These are phyloP conservation scores for Drosophila melanogaster DNA, from an alignment of 1,140 invertebrate species.

Conservation along the genomic window DNA sequence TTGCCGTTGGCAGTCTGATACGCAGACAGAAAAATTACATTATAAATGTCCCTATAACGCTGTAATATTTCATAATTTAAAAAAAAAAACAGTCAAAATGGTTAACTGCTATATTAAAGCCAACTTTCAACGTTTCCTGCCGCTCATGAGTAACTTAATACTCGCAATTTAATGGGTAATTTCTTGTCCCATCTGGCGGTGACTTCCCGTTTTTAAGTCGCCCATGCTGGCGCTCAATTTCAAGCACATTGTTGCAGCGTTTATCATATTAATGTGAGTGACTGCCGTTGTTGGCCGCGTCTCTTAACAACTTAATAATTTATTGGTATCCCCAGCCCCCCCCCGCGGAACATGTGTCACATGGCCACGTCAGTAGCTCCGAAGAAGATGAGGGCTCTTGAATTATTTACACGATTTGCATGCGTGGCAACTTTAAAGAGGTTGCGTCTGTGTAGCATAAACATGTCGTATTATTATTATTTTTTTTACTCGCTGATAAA, in stretches of 20 bases:
- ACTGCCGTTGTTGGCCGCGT: conserved; percentile 56
- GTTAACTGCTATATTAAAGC: conserved; percentile 8
- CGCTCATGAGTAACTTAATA: conserved; percentile 1
- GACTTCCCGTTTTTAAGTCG: conserved; percentile 12
- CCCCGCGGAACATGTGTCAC: conserved; percentile 63
- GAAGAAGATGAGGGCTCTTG: conserved; percentile 41
- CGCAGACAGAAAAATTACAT: background rate
- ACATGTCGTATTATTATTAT: conserved; percentile 79
- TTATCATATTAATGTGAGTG: conserved; percentile 65
- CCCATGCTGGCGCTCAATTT: conserved; percentile 23
- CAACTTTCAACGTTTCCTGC: conserved; percentile 14
- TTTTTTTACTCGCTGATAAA: conserved; percentile 73
- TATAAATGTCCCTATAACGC: background rate
- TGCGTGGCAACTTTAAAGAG: conserved; percentile 70
- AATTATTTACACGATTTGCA: conserved; percentile 80
- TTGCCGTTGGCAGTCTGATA: background rate
- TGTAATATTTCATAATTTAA: conserved; percentile 1
- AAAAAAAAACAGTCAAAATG: background rate
- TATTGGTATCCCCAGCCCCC: conserved; percentile 40
- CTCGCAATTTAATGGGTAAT: conserved; percentile 21
- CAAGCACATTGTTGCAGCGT: conserved; percentile 44
- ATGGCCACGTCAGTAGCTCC: conserved; percentile 38
- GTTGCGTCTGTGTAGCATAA: conserved; percentile 64
- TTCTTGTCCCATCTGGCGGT: conserved; percentile 28
- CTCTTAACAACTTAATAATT: conserved; percentile 79